Percentiles rank a stretch among this genome's conserved stretches.
Conservation (phyloP, 2,113 vertebrate genomes). For the Ardeotis arabs region DNA sequence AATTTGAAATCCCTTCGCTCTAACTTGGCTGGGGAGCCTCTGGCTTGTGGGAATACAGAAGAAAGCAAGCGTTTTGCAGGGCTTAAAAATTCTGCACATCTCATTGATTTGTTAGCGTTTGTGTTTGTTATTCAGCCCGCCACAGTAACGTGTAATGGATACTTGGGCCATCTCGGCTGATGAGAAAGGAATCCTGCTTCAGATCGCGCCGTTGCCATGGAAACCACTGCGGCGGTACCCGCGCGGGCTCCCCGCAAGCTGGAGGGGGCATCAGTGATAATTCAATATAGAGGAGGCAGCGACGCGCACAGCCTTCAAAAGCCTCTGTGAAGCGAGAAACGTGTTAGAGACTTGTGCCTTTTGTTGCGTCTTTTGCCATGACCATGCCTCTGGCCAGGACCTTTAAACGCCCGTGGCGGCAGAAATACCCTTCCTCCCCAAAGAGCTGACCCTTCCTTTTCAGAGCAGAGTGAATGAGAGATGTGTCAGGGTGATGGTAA, state of each 20-base stretch:
- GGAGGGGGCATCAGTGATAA: neutral
- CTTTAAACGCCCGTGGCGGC: rapidly evolving
- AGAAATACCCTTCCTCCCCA: too few relatives aligned
- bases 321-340: neutral
- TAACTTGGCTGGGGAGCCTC: constrained; percentile 48
- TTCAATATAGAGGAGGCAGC: neutral
- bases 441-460: neutral
- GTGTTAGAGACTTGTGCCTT: rapidly evolving
- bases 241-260: neutral
- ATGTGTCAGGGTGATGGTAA: neutral
- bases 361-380: rapidly evolving
- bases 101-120: constrained; percentile 1
- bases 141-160: neutral
- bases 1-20: constrained; percentile 38
- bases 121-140: neutral
- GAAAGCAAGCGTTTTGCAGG: neutral
- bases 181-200: constrained; percentile 11
- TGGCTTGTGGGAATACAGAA: constrained; percentile 6
- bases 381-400: rapidly evolving
- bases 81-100: neutral
- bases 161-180: neutral
- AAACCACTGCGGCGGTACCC: neutral
- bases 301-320: neutral
- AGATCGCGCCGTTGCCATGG: neutral
- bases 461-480: neutral